Percentiles rank a stretch among this genome's conserved stretches.
Evolutionary conservation across 2,797 vertebrate species (phyloP).

Genomic region (Numenius phaeopus): DNA sequence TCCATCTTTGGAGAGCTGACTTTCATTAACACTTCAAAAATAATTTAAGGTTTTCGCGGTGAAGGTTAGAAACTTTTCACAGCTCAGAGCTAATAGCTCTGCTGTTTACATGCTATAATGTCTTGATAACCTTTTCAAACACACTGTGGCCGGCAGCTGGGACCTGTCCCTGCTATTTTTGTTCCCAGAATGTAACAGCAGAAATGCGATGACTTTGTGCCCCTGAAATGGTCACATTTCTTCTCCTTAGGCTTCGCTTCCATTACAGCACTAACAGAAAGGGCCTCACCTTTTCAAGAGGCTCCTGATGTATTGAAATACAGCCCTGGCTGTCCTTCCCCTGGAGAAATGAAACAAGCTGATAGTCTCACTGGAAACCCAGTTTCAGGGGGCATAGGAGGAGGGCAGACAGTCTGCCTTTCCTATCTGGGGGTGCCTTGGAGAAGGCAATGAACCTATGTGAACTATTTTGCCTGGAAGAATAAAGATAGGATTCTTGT

Average conservation of each 20-base stretch:
- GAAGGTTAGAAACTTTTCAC: slow-evolving; percentile 83
- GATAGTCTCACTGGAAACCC: slow-evolving; percentile 2
- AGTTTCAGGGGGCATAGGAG: background rate
- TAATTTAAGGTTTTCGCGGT: slow-evolving; percentile 81
- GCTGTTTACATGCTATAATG: slow-evolving; percentile 81
- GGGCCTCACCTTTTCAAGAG: slow-evolving; percentile 69
- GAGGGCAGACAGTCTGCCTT: background rate
- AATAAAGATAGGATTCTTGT: background rate
- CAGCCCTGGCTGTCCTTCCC: slow-evolving; percentile 34
- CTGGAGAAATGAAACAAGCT: slow-evolving; percentile 32
- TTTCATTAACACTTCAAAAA: slow-evolving; percentile 85
- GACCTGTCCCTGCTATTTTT: slow-evolving; percentile 77
- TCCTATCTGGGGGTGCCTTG: background rate
- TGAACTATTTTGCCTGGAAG: background rate
- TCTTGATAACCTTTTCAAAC: slow-evolving; percentile 81
- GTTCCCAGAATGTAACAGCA: slow-evolving; percentile 68
- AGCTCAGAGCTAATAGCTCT: slow-evolving; percentile 81
- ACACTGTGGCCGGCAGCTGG: slow-evolving; percentile 71
- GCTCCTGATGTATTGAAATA: slow-evolving; percentile 42
- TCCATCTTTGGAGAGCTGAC: slow-evolving; percentile 79
- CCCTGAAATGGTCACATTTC: slow-evolving; percentile 70
- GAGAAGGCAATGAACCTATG: background rate
- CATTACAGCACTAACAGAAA: slow-evolving; percentile 62
- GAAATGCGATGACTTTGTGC: slow-evolving; percentile 71
- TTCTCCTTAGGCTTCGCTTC: slow-evolving; percentile 63